A percentile compares a stretch with the other conserved stretches of the same genome.
These are phyloP conservation scores for Metopia argyrocephala DNA, from an alignment of 2,888 invertebrate genomes.

Conservation along the genomic window DNA sequence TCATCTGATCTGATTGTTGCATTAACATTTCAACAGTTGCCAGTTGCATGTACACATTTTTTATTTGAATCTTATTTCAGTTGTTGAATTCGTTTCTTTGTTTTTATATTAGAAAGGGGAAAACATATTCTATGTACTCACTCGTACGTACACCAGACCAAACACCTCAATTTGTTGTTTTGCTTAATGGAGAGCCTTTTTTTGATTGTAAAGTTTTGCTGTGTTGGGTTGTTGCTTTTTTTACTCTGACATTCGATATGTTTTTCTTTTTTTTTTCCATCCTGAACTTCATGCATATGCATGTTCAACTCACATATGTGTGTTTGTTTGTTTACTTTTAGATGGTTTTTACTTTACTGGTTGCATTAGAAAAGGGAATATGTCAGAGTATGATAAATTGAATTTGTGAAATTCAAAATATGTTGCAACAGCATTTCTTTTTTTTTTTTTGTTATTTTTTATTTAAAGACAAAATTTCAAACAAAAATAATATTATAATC, in stretches of 20 bases:
- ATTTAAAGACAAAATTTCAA: neutral
- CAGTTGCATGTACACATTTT: neutral
- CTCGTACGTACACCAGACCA: too few species aligned
- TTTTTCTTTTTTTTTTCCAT: neutral
- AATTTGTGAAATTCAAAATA: constrained; percentile 32
- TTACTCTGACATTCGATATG: neutral
- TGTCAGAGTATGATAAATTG: constrained; percentile 38
- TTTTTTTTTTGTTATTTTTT: neutral
- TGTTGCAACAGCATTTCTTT: constrained; percentile 16
- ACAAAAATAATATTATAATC: too few species aligned
- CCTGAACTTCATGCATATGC: constrained; percentile 17
- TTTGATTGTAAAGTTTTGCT: too few species aligned
- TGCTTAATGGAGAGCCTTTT: constrained; percentile 54
- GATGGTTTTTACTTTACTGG: neutral
- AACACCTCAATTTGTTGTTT: constrained; percentile 60
- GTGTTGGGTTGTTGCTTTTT: constrained; percentile 6
- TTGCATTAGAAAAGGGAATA: constrained; percentile 27
- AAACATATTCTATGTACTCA: constrained; percentile 4
- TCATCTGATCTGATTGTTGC: constrained; percentile 19
- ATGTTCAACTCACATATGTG: neutral
- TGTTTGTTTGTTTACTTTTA: neutral
- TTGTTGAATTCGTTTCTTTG: constrained; percentile 4
- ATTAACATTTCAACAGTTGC: constrained; percentile 48
- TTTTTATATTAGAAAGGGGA: constrained; percentile 22
- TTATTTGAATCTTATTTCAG: neutral